Conservation (phyloP, 2,797 vertebrate genomes). For the Margarornis squamiger region DNA sequence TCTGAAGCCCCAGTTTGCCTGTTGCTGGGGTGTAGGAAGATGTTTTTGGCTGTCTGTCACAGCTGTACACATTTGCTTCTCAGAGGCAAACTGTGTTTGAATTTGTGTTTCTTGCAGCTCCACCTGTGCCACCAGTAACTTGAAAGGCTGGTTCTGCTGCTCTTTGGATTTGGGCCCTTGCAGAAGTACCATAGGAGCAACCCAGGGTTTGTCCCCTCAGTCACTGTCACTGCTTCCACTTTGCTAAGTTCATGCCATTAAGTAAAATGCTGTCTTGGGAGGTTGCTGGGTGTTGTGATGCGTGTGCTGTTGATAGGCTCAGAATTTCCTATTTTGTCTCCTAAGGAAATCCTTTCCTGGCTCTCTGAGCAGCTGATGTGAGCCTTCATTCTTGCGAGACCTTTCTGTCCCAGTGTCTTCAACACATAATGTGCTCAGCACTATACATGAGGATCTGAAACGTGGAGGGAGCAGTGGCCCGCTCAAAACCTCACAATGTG, state of each 20-base stretch:
- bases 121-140: not conserved
- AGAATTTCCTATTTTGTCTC: slow-evolving; percentile 10
- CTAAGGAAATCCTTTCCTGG: not conserved
- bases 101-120: not conserved
- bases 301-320: not conserved
- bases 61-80: not conserved
- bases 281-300: not conserved
- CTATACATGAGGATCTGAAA: fast-evolving
- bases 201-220: not conserved
- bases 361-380: not conserved
- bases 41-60: not conserved
- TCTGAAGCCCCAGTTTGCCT: not conserved
- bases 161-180: not conserved
- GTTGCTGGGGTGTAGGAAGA: not conserved
- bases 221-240: not conserved
- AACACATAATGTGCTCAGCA: fast-evolving
- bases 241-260: not conserved
- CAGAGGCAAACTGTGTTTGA: not conserved
- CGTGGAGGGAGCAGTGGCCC: not conserved
- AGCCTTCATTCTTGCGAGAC: not conserved
- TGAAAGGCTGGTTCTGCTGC: not conserved
- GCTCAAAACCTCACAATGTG: not conserved
- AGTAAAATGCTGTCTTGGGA: not conserved
- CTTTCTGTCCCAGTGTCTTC: not conserved
- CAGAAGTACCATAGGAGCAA: not conserved